phyloP scores from a whole-genome alignment of 2,797 vertebrate genomes.

The Mormyrus hasselquistii region DNA sequence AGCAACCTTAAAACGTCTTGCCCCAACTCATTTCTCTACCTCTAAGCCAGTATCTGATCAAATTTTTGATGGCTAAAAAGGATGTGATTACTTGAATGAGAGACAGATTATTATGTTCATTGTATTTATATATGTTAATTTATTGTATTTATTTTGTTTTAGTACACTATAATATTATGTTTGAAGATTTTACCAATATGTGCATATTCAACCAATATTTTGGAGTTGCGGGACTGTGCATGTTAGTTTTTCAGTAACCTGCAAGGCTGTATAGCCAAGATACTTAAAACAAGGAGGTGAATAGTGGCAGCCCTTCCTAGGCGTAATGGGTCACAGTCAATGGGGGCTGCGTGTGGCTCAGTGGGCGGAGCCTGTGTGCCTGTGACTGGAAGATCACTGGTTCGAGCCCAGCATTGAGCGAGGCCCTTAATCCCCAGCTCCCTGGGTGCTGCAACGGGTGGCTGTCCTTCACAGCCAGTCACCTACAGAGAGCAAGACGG shows the following conservation, averaged over 20 bases:
- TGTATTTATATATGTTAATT: neutral
- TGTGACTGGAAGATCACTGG: neutral
- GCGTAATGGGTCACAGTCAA: neutral
- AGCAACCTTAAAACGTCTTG: neutral
- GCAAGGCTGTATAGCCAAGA: neutral
- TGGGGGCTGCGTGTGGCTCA: neutral
- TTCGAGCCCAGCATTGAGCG: neutral
- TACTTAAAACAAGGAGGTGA: neutral
- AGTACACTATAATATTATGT: neutral
- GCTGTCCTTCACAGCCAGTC: neutral
- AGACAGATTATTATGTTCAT: neutral
- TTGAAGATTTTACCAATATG: neutral
- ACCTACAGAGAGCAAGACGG: neutral
- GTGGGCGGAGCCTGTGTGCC: neutral
- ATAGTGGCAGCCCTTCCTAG: neutral
- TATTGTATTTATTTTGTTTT: neutral
- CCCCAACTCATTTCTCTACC: neutral
- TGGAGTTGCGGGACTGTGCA: neutral
- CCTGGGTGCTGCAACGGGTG: neutral
- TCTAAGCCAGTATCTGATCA: neutral
- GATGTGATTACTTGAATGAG: neutral
- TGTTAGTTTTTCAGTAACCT: neutral
- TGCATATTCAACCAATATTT: neutral
- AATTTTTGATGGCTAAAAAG: neutral
- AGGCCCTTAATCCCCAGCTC: neutral